Percentiles rank a stretch among this genome's conserved stretches.
phyloP scores from a whole-genome alignment of 2,113 vertebrate genomes.

The Polypterus senegalus region DNA sequence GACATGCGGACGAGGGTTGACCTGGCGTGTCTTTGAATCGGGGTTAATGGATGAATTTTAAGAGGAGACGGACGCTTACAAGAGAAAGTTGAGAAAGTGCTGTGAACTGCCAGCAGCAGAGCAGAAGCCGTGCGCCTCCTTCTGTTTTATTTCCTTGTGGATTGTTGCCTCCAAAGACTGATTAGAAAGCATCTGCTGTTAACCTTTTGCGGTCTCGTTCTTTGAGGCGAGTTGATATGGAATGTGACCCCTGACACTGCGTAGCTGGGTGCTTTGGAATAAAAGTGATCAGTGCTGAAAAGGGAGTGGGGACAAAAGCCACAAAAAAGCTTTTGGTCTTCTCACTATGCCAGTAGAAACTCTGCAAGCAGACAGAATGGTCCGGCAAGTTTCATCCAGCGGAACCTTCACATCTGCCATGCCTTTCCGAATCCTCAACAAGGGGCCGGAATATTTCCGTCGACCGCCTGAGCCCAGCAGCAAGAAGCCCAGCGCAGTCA shows the following conservation, averaged over 20 bases:
- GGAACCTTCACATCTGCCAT: constrained; percentile 63
- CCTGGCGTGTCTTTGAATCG: too few species aligned
- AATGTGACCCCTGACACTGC: constrained; percentile 47
- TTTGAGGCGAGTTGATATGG: constrained; percentile 35
- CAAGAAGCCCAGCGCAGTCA: constrained; percentile 65
- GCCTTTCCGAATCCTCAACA: constrained; percentile 77
- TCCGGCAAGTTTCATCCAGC: constrained; percentile 36
- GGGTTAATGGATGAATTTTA: too few species aligned
- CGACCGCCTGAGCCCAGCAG: constrained; percentile 44
- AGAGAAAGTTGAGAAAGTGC: not conserved
- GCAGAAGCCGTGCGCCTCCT: not conserved
- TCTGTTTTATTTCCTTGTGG: not conserved
- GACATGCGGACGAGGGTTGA: too few species aligned
- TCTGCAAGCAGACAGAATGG: constrained; percentile 35
- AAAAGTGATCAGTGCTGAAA: constrained; percentile 16
- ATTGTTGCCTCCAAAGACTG: not conserved
- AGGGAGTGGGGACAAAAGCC: too few species aligned
- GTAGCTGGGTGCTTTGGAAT: constrained; percentile 34
- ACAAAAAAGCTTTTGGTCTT: not conserved
- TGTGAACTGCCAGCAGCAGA: not conserved
- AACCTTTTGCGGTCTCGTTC: constrained; percentile 22
- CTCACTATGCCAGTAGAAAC: constrained; percentile 55
- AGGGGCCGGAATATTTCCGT: constrained; percentile 79
- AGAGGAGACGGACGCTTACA: constrained; percentile 3
- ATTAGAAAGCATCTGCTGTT: constrained; percentile 18